These are phyloP conservation scores for Tarsius wallacei DNA, from an alignment of 2,797 vertebrate species.

Conservation along the genomic window DNA sequence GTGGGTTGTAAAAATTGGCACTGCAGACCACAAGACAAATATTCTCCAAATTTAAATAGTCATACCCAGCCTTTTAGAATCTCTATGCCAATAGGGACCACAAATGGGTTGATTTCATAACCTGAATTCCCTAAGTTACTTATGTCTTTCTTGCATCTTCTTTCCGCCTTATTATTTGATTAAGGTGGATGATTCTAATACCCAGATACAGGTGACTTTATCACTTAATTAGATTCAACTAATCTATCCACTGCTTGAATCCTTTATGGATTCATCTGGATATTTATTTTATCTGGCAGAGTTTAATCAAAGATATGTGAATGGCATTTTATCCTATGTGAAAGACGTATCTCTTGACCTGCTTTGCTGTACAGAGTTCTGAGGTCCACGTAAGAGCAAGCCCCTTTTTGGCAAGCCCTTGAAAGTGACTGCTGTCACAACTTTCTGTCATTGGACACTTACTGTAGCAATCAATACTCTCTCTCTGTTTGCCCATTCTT, in stretches of 20 bases:
- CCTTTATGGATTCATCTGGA: background rate
- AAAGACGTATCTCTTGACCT: background rate
- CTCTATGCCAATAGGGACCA: background rate
- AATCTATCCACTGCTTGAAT: background rate
- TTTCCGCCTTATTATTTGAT: slow-evolving; percentile 36
- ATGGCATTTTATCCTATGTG: background rate
- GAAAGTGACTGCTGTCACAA: background rate
- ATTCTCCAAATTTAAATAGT: background rate
- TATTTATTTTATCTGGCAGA: background rate
- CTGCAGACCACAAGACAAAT: background rate
- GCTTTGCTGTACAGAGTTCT: background rate
- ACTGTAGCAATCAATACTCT: background rate
- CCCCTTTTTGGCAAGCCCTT: background rate
- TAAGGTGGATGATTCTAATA: background rate
- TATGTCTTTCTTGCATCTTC: background rate
- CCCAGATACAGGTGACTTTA: background rate
- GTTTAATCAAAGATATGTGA: background rate
- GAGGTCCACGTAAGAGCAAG: background rate
- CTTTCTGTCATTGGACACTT: background rate
- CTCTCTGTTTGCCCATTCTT: background rate
- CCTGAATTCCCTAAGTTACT: background rate
- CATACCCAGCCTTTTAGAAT: background rate
- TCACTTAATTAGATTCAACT: slow-evolving; percentile 3
- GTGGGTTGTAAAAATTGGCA: background rate
- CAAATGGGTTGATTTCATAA: background rate